Percentiles rank a stretch among this genome's conserved stretches.
phyloP scores from a whole-genome alignment of 2,888 invertebrate genomes.

The Mylabris sibirica region DNA sequence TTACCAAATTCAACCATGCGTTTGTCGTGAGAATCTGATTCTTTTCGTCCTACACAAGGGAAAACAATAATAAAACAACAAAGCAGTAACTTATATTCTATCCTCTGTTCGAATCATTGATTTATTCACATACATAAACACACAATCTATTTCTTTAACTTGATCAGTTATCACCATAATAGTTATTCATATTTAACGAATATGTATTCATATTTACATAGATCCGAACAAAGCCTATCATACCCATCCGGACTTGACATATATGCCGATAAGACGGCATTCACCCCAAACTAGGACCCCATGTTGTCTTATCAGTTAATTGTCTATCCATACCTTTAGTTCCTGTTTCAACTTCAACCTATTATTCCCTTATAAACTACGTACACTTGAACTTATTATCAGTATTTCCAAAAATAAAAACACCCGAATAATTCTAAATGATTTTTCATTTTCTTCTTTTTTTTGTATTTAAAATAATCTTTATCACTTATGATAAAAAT shows the following conservation, averaged over 20 bases:
- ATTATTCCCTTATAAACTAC: conserved; percentile 24
- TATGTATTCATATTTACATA: conserved; percentile 35
- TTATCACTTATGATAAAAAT: not conserved
- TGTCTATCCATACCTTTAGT: conserved; percentile 37
- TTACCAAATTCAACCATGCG: conserved; percentile 98
- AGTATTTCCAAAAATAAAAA: conserved; percentile 22
- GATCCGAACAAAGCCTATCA: conserved; percentile 30
- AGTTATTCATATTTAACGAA: conserved; percentile 27
- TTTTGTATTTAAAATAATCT: not conserved
- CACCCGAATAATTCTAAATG: not conserved
- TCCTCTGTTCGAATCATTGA: conserved; percentile 42
- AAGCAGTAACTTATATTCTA: conserved; percentile 54
- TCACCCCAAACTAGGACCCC: conserved; percentile 31
- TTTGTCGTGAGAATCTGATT: conserved; percentile 98
- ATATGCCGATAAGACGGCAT: conserved; percentile 35
- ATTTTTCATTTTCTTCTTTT: not conserved
- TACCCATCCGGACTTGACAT: conserved; percentile 33
- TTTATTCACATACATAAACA: conserved; percentile 13
- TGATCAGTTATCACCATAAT: conserved; percentile 28
- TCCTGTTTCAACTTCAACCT: conserved; percentile 29
- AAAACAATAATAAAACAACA: conserved; percentile 65
- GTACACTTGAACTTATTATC: conserved; percentile 27
- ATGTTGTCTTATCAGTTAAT: conserved; percentile 36
- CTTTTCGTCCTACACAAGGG: conserved; percentile 92
- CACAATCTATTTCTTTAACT: conserved; percentile 23